Base-by-base conservation (phyloP, 2,113 vertebrate genomes). In the Coreoperca whiteheadi region DNA sequence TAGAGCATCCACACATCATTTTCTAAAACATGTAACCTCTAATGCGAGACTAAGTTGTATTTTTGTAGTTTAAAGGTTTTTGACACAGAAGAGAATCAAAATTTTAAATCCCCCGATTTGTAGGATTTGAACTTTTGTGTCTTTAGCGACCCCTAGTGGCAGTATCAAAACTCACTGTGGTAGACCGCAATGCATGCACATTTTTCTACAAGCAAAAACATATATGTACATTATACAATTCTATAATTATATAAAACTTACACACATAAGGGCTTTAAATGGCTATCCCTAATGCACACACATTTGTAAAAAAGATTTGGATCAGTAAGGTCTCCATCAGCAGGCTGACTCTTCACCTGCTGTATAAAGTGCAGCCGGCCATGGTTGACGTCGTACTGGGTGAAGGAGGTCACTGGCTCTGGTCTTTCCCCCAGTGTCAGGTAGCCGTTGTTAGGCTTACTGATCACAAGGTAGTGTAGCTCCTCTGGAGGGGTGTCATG, bases 371-470 rank as follows among this genome's bases (percentile, higher is more conserved):
- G 96, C 61, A 98, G 83, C 32, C 91, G 82, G 65, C 91, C 94
- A 18, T 85, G 87, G 85, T 98, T 95, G n/a, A 97, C 74, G 67
- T 98, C 95, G 2, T 96, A 96, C 91, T 98, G 97, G 25, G 97
- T 97, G 89, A 99, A 98, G 25, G 95, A 90, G n/a, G 93, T 91
- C 81, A 96, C 81, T 9, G 96, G 90, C 41, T 94, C 95, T 2
- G 94, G 92, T 77, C 92, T 91, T 54, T 94, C 89, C 64, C 92
- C 92, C 86, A 96, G 88, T 2, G 96, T 95, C 82, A 99, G 91
- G 87, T 96, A 96, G 46, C 97, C 97, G 53, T 97, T 98, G 86
- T 87, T 96, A 8, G 97, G 97, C 2, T 93, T 90, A 51, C 92
- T 95, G 85, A 98, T 94, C 74, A 98, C 86, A 0, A 90, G 93